These are phyloP conservation scores for Trypoxylon attenuatum DNA, from an alignment of 2,888 invertebrate species.

Conservation along the genomic window DNA sequence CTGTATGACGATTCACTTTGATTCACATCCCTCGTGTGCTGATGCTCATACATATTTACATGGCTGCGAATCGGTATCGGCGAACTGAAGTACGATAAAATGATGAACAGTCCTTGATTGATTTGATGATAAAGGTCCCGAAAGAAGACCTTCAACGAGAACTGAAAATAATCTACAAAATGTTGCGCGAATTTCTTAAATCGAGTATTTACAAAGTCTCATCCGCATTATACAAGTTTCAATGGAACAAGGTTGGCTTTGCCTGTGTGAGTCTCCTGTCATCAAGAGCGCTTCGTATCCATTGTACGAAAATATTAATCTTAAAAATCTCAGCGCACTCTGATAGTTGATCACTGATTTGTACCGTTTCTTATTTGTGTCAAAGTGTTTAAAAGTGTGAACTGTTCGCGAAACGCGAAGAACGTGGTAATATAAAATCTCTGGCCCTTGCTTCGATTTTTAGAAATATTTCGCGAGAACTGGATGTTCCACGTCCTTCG, in stretches of 20 bases:
- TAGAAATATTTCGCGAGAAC: neutral
- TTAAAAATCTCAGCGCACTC: neutral
- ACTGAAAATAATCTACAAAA: conserved; percentile 43
- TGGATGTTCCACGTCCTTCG: neutral
- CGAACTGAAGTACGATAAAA: conserved; percentile 25
- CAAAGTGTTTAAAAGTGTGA: neutral
- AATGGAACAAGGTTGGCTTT: conserved; percentile 3
- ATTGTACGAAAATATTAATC: neutral
- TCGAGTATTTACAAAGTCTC: conserved; percentile 56
- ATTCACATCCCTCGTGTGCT: neutral
- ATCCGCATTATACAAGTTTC: conserved; percentile 54
- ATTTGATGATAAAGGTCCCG: conserved; percentile 15
- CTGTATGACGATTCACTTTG: conserved; percentile 53
- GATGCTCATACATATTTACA: conserved; percentile 47
- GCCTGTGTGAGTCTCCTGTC: conserved; percentile 7
- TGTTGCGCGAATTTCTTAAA: conserved; percentile 23
- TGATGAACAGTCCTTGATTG: conserved; percentile 22
- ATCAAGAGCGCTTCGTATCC: neutral
- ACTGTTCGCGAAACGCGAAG: neutral
- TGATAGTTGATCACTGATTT: neutral
- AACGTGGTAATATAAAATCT: neutral
- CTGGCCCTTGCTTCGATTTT: neutral
- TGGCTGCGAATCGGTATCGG: conserved; percentile 47
- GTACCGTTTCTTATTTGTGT: neutral
- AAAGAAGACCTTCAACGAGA: conserved; percentile 18